A percentile compares a stretch with the other conserved stretches of the same genome.
Evolutionary conservation across 2,797 vertebrate genomes (phyloP).

Genomic region (Gymnothorax reevesii): DNA sequence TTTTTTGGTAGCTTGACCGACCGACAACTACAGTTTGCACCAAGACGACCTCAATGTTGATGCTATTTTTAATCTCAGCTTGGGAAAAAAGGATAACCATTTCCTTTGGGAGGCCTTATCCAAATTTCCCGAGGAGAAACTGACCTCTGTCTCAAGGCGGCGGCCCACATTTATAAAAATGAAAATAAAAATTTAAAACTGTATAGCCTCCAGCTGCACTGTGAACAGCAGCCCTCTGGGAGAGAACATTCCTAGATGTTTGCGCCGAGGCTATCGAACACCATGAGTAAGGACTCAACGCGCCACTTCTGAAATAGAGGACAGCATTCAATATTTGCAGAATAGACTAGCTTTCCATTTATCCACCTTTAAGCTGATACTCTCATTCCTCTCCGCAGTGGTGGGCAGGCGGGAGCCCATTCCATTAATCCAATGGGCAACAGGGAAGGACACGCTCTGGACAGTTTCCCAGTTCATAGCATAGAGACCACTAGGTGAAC

Average conservation of each 20-base stretch:
- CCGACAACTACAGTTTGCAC: background rate
- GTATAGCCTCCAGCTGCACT: background rate
- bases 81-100: background rate
- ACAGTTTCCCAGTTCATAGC: too few species aligned
- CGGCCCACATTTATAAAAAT: background rate
- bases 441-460: too few species aligned
- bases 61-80: background rate
- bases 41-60: background rate
- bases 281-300: background rate
- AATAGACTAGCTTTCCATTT: background rate
- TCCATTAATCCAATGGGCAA: too few species aligned
- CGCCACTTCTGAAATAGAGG: background rate
- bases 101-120: background rate
- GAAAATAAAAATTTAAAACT: background rate
- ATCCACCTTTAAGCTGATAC: too few species aligned
- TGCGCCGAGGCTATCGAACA: slow-evolving; percentile 4
- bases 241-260: background rate
- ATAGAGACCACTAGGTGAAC: background rate
- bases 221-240: background rate
- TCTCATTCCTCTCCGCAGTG: too few species aligned
- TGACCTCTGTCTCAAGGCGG: background rate
- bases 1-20: background rate
- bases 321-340: background rate
- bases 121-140: background rate
- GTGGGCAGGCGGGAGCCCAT: too few species aligned